Conservation (phyloP, 2,888 invertebrate species). For the Nomada fucata region DNA sequence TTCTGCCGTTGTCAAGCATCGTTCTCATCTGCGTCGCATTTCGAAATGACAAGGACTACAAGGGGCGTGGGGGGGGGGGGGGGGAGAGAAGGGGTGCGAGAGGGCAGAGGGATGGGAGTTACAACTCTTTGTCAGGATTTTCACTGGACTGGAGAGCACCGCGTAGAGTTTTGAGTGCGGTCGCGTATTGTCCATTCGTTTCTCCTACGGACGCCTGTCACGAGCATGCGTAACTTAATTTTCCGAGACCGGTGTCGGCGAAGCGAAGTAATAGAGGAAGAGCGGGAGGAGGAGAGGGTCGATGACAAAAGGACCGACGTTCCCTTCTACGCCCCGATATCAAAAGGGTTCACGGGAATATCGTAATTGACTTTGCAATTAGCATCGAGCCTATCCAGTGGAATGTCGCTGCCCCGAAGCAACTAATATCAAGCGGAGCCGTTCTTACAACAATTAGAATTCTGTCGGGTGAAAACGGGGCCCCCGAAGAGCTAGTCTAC, state of each 20-base stretch:
- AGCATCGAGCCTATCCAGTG: constrained; percentile 56
- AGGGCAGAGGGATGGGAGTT: neutral
- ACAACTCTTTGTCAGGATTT: constrained; percentile 69
- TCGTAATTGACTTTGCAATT: constrained; percentile 78
- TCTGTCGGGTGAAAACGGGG: constrained; percentile 43
- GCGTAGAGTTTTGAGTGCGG: constrained; percentile 69
- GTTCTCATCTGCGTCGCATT: constrained; percentile 49
- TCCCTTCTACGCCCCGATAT: constrained; percentile 64
- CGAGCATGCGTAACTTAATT: constrained; percentile 78
- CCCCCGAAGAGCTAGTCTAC: constrained; percentile 10
- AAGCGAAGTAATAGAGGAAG: neutral
- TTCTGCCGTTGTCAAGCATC: constrained; percentile 34
- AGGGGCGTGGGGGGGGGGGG: too few species aligned
- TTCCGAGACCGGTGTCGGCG: constrained; percentile 65
- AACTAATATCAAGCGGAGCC: constrained; percentile 57
- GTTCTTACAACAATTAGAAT: constrained; percentile 68
- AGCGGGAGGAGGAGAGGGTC: constrained; percentile 18
- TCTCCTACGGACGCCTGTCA: constrained; percentile 75
- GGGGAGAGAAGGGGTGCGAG: neutral
- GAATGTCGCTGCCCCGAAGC: constrained; percentile 46
- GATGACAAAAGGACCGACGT: constrained; percentile 64
- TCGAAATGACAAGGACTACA: constrained; percentile 57
- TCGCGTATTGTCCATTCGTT: constrained; percentile 73
- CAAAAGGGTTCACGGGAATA: constrained; percentile 68
- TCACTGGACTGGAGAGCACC: constrained; percentile 61